A percentile compares a stretch with the other conserved stretches of the same genome.
Evolutionary conservation across 2,797 vertebrate species (phyloP).

Genomic region (Leucoraja ocellata): DNA sequence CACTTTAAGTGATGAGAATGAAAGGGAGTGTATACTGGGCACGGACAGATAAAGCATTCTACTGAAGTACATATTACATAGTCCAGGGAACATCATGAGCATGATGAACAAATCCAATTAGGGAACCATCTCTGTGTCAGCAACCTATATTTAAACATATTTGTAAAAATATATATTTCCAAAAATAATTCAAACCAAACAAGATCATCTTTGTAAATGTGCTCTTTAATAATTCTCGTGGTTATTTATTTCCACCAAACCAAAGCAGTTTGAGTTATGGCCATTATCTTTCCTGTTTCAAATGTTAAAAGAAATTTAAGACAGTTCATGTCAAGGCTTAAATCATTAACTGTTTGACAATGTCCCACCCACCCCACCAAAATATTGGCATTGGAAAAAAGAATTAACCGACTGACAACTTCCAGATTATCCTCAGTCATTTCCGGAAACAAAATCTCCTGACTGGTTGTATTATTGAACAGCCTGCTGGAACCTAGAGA

Average conservation of each 20-base stretch:
- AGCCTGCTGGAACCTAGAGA: not conserved
- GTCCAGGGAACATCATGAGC: conserved; percentile 3
- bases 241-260: not conserved
- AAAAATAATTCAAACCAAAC: not conserved
- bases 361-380: not conserved
- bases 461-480: not conserved
- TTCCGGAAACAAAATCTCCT: not conserved
- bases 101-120: not conserved
- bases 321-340: not conserved
- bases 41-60: not conserved
- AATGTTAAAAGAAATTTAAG: not conserved
- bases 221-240: not conserved
- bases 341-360: not conserved
- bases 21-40: not conserved
- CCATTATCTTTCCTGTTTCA: not conserved
- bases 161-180: not conserved
- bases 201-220: not conserved
- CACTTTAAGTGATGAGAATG: conserved; percentile 23
- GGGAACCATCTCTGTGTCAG: not conserved
- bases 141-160: not conserved
- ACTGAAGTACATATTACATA: conserved; percentile 5
- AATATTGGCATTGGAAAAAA: conserved; percentile 3
- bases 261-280: not conserved
- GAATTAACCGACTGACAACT: not conserved
- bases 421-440: not conserved